A percentile compares a stretch with the other conserved stretches of the same genome.
Conservation (phyloP, 2,888 invertebrate genomes). For the Drosophila tanythrix region DNA sequence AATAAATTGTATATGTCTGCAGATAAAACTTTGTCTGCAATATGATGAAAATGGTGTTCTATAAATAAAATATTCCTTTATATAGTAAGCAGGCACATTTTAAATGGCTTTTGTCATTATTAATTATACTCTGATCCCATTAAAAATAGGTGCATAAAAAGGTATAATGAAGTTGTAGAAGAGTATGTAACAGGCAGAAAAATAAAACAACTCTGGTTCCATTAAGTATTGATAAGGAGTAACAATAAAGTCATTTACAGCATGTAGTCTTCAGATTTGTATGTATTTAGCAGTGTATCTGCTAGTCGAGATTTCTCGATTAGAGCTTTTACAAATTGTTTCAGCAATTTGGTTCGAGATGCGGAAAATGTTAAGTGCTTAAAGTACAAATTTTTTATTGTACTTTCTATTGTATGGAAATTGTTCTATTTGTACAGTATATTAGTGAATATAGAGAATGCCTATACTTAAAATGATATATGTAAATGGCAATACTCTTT, state of each 20-base stretch:
- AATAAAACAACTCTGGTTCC: neutral
- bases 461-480: neutral
- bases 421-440: neutral
- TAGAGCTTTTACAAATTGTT: neutral
- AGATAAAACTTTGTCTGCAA: neutral
- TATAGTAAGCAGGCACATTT: neutral
- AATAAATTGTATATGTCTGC: conserved; percentile 2
- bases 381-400: neutral
- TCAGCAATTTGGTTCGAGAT: neutral
- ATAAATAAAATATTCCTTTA: conserved; percentile 1
- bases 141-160: neutral
- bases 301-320: neutral
- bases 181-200: neutral
- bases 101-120: neutral
- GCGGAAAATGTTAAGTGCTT: neutral
- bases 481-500: neutral
- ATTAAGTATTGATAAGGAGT: no score
- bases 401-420: neutral
- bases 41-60: neutral
- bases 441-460: neutral
- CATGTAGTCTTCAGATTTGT: neutral
- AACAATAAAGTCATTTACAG: neutral
- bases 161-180: neutral
- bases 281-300: neutral
- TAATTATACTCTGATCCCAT: neutral